phyloP scores from a whole-genome alignment of 2,888 invertebrate species.

The Cepaea hortensis region DNA sequence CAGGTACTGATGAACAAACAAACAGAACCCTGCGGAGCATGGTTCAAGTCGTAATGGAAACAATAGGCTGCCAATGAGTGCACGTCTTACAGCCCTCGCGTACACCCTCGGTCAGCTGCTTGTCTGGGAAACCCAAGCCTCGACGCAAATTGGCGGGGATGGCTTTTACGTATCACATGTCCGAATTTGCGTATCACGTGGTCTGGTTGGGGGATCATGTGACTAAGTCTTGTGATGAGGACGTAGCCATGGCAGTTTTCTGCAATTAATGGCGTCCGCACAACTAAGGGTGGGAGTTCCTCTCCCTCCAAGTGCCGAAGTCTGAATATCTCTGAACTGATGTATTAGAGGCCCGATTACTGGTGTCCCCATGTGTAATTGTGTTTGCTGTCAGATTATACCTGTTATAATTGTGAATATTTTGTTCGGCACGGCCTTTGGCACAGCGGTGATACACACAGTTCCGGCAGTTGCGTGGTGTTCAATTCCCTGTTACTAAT shows the following conservation, averaged over 20 bases:
- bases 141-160: slow-evolving; percentile 24
- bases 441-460: no score
- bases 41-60: slow-evolving; percentile 8
- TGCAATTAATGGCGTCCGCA: neutral
- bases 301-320: neutral
- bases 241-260: neutral
- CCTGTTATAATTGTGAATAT: no score
- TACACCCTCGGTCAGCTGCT: slow-evolving; percentile 14
- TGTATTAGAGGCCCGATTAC: no score
- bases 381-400: no score
- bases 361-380: no score
- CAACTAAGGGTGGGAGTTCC: neutral
- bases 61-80: slow-evolving; percentile 16
- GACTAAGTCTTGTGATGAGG: slow-evolving; percentile 14
- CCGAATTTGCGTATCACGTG: slow-evolving; percentile 39
- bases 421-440: no score
- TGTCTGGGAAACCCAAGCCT: neutral
- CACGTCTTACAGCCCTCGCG: neutral
- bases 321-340: neutral
- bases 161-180: slow-evolving; percentile 38
- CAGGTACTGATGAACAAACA: slow-evolving; percentile 24
- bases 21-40: neutral
- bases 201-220: neutral
- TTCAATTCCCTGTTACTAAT: no score
- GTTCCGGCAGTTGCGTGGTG: no score